These are phyloP conservation scores for Acronicta alni DNA, from an alignment of 2,888 invertebrate species.

Conservation along the genomic window DNA sequence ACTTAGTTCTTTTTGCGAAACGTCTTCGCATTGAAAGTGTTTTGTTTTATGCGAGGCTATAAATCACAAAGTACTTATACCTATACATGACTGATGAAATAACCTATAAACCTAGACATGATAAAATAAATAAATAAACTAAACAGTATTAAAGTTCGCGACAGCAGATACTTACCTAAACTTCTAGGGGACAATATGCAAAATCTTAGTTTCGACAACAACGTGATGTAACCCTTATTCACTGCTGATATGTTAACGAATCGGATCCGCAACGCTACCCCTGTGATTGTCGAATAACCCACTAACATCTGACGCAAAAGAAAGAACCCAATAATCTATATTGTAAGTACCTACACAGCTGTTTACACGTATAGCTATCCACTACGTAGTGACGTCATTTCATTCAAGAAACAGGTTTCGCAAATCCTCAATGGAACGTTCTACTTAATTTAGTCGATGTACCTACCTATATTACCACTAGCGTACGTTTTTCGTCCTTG, in stretches of 20 bases:
- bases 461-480: slow-evolving; percentile 33
- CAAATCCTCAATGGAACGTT: slow-evolving; percentile 72
- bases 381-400: slow-evolving; percentile 81
- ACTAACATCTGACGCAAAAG: slow-evolving; percentile 80
- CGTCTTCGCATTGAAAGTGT: slow-evolving; percentile 19
- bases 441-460: slow-evolving; percentile 56
- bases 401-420: slow-evolving; percentile 78
- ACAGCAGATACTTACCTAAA: too few species aligned
- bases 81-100: too few species aligned
- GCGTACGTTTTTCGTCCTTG: slow-evolving; percentile 46
- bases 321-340: slow-evolving; percentile 81
- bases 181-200: too few species aligned
- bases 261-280: slow-evolving; percentile 36
- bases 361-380: slow-evolving; percentile 56
- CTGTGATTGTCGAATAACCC: slow-evolving; percentile 51
- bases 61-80: too few species aligned
- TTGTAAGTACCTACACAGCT: slow-evolving; percentile 63
- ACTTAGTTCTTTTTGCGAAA: background rate
- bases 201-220: too few species aligned
- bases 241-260: slow-evolving; percentile 12
- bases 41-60: background rate
- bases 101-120: too few species aligned
- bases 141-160: too few species aligned
- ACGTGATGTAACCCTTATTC: too few species aligned
- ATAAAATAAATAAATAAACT: too few species aligned